phyloP scores from a whole-genome alignment of 2,113 vertebrate genomes.

The Phocoena phocoena region DNA sequence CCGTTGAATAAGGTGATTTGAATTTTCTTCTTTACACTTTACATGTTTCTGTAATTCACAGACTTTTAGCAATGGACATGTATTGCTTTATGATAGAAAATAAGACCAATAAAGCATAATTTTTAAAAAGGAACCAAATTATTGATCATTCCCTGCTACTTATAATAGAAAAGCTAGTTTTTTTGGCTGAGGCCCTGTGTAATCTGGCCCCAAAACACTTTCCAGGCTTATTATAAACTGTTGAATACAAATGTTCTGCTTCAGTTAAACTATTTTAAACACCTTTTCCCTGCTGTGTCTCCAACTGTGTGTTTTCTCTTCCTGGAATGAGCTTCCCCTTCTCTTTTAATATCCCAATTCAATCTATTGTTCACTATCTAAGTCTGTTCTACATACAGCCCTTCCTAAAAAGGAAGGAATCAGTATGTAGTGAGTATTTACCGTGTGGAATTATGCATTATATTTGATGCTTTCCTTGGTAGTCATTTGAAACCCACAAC shows the following conservation, averaged over 20 bases:
- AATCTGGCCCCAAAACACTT: slow-evolving; percentile 38
- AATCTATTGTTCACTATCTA: neutral
- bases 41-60: neutral
- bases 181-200: neutral
- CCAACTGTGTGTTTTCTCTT: slow-evolving; percentile 38
- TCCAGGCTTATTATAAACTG: slow-evolving; percentile 45
- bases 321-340: slow-evolving; percentile 37
- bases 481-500: neutral
- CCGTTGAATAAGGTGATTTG: neutral
- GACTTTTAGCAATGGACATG: neutral
- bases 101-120: neutral
- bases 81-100: slow-evolving; percentile 33
- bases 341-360: slow-evolving; percentile 38
- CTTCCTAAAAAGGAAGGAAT: slow-evolving; percentile 21
- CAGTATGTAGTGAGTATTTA: neutral
- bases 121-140: slow-evolving; percentile 31
- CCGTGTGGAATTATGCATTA: neutral
- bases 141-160: slow-evolving; percentile 32
- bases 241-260: slow-evolving; percentile 63
- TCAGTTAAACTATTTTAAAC: slow-evolving; percentile 58
- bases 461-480: neutral
- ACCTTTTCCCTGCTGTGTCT: slow-evolving; percentile 25
- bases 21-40: slow-evolving; percentile 13
- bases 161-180: slow-evolving; percentile 44
- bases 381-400: neutral